Percentiles rank a stretch among this genome's conserved stretches.
Evolutionary conservation across 1,140 invertebrate species (phyloP).

Genomic region (Coelopa frigida): DNA sequence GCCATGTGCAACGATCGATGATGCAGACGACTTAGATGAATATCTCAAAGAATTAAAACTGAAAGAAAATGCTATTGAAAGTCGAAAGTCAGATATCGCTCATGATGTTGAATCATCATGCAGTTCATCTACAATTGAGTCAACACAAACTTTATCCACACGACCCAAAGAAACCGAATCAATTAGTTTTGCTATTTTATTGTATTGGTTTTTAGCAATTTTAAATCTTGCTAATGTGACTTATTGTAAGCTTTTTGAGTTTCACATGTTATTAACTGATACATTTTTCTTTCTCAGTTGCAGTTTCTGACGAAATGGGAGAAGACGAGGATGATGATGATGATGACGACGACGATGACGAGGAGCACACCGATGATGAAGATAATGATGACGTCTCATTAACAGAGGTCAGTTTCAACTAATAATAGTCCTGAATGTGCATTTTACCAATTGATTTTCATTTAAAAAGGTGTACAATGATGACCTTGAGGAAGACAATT

Average conservation of each 20-base stretch:
- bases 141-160: no score
- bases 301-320: conserved; percentile 34
- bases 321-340: conserved; percentile 19
- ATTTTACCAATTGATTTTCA: background rate
- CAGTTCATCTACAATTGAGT: no score
- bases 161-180: no score
- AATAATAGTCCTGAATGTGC: conserved; percentile 48
- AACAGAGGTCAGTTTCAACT: conserved; percentile 52
- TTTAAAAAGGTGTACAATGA: conserved; percentile 35
- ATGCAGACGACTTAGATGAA: conserved; percentile 41
- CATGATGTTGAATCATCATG: no score
- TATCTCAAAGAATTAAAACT: conserved; percentile 39
- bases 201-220: conserved; percentile 43
- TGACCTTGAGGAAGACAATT: conserved; percentile 42
- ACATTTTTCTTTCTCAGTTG: conserved; percentile 8
- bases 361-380: conserved; percentile 10
- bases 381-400: conserved; percentile 52
- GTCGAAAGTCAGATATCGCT: no score
- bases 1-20: conserved; percentile 18
- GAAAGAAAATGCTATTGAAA: no score
- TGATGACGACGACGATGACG: conserved; percentile 18
- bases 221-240: conserved; percentile 39
- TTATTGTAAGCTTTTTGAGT: conserved; percentile 37
- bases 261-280: conserved; percentile 6
- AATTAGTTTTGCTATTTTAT: conserved; percentile 32